Conservation (phyloP, 2,888 invertebrate genomes). For the Galerucella pusilla region DNA sequence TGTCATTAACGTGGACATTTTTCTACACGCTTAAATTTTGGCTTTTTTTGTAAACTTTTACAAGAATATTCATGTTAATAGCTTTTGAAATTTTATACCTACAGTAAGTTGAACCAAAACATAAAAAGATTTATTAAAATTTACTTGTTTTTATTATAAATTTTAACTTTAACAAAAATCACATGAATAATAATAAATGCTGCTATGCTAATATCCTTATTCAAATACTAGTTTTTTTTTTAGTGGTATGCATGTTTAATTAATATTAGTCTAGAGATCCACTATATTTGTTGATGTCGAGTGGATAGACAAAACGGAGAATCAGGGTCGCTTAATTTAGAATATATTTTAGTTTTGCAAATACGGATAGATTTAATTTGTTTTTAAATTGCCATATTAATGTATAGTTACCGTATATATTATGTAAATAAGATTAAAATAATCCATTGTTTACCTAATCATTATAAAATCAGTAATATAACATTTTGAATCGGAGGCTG, state of each 20-base stretch:
- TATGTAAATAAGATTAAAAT: not conserved
- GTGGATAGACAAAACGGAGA: not conserved
- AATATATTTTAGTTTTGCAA: not conserved
- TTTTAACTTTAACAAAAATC: no score
- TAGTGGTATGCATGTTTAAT: not conserved
- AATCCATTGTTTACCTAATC: not conserved
- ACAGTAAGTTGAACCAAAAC: no score
- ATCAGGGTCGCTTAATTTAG: not conserved
- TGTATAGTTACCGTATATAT: conserved; percentile 2
- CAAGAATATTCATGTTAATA: not conserved
- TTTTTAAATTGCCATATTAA: not conserved
- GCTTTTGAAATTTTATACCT: no score
- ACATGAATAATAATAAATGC: no score
- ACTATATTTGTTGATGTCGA: not conserved
- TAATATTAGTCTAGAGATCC: not conserved
- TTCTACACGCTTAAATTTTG: not conserved
- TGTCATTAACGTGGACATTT: conserved; percentile 12
- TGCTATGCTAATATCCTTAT: not conserved
- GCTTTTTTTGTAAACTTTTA: not conserved
- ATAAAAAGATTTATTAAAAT: no score
- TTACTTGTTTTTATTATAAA: no score
- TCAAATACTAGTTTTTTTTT: not conserved
- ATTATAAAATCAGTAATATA: not conserved
- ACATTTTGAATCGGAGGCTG: not conserved
- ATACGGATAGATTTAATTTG: not conserved